phyloP scores from a whole-genome alignment of 2,888 invertebrate species.

The Octonoba sinensis region DNA sequence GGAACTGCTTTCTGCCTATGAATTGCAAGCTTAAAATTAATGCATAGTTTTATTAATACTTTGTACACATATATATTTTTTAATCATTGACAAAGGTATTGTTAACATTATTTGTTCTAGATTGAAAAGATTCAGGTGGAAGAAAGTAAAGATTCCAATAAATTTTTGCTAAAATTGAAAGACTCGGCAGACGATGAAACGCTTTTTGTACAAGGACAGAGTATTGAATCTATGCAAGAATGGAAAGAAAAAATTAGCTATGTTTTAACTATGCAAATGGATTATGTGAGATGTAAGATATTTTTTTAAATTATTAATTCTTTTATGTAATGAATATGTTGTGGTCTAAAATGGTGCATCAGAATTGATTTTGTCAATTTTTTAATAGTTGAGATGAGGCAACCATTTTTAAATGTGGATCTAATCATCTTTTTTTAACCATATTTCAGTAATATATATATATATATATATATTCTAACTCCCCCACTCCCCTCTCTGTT shows the following conservation, averaged over 20 bases:
- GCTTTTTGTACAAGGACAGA: slow-evolving; percentile 84
- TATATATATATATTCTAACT: too few relatives aligned
- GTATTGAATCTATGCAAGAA: slow-evolving; percentile 81
- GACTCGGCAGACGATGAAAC: slow-evolving; percentile 83
- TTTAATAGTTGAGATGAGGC: not conserved
- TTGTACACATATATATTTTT: slow-evolving; percentile 11
- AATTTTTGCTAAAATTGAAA: slow-evolving; percentile 85
- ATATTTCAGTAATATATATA: too few relatives aligned
- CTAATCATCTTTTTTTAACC: too few relatives aligned
- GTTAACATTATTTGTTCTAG: slow-evolving; percentile 74
- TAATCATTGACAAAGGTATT: not conserved
- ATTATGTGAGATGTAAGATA: slow-evolving; percentile 81
- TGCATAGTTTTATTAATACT: not conserved
- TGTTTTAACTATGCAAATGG: slow-evolving; percentile 92
- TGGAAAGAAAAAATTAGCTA: slow-evolving; percentile 88
- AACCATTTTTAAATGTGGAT: too few relatives aligned
- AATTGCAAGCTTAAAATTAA: not conserved
- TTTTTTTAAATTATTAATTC: slow-evolving; percentile 3
- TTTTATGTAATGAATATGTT: not conserved
- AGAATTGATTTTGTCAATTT: not conserved
- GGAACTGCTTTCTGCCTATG: too few relatives aligned
- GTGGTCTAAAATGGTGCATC: not conserved
- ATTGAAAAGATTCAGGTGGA: slow-evolving; percentile 92
- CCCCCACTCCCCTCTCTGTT: too few relatives aligned
- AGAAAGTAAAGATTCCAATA: slow-evolving; percentile 78